Evolutionary conservation across 2,888 invertebrate genomes (phyloP), one percentile per base, ranked within the genome.

Genomic region (Eudasyphora cyanicolor): DNA sequence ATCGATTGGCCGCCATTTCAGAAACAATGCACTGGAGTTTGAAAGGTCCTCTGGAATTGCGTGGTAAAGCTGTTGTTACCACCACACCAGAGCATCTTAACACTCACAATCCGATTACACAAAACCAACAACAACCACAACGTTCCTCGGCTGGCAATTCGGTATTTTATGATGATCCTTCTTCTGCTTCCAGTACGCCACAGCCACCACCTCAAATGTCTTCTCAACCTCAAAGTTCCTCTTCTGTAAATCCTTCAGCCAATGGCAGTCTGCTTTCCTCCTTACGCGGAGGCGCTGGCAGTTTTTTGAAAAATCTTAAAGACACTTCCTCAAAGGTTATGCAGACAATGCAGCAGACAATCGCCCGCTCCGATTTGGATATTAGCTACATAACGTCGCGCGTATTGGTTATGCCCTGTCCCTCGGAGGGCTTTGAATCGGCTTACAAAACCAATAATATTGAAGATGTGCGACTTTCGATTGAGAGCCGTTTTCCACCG

Each of bases 271-370:
- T 97, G 27, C 96, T 97, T 92, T 96, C 97, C 2, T 97, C 98
- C 0, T 93, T 99, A 38, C 96, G 95, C 91, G 98, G 98, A 27
- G 98, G 98, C 70, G 98, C 98, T 24, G 98, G 98, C 1, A 98
- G 95, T 89, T 95, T 98, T 88, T 93, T 99, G 82, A 98, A 98
- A 89, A 98, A 98, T 90, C 93, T 99, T 32, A 98, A 98, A 91
- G 99, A 99, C 89, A 98, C 98, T 0, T 98, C 98, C 21, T 96
- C 96, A 45, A 98, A 98, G 93, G 98, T 99, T 54, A 98, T 99
- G 96, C 98, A 98, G 91, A 97, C 98, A 45, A 97, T 99, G 86
- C 98, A 98, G 91, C 97, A 97, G 94, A 95, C 96, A 62, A 97
- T 98, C 92, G 96, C 96, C 38, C 94, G 97, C 87, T 95, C 95